Conservation (phyloP, 2,113 vertebrate genomes). For the Spheniscus mendiculus region DNA sequence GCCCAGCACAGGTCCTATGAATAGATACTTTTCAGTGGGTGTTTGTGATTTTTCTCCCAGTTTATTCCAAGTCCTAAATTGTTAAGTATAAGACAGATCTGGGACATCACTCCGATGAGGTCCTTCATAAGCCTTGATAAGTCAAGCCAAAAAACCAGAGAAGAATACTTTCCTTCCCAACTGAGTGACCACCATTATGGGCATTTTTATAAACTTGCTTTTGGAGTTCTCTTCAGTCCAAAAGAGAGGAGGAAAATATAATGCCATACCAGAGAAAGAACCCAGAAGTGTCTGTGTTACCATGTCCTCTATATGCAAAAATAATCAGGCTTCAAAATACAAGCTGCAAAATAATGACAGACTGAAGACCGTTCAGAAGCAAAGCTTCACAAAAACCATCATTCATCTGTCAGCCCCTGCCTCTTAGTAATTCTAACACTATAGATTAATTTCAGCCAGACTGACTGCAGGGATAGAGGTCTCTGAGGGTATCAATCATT, state of each 20-base stretch:
- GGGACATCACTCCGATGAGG: not conserved
- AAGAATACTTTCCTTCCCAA: not conserved
- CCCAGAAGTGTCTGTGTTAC: not conserved
- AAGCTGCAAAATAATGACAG: not conserved
- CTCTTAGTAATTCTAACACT: not conserved
- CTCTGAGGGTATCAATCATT: not conserved
- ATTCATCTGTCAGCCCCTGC: not conserved
- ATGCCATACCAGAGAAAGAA: not conserved
- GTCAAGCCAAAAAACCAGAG: not conserved
- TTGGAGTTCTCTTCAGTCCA: not conserved
- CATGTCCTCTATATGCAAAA: not conserved
- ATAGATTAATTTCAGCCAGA: not conserved
- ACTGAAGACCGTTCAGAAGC: not conserved
- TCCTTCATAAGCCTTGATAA: not conserved
- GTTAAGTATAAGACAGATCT: slow-evolving; percentile 28
- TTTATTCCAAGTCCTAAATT: slow-evolving; percentile 14
- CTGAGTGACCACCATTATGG: not conserved
- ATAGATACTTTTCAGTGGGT: slow-evolving; percentile 29
- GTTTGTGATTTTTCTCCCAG: slow-evolving; percentile 22
- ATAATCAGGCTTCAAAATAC: not conserved
- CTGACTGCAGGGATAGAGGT: not conserved
- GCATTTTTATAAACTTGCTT: not conserved
- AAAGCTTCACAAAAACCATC: not conserved
- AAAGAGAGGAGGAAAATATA: not conserved
- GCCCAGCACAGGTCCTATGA: not conserved